These are phyloP conservation scores for Hypotaenidia okinawae DNA, from an alignment of 2,797 vertebrate species.

Conservation along the genomic window DNA sequence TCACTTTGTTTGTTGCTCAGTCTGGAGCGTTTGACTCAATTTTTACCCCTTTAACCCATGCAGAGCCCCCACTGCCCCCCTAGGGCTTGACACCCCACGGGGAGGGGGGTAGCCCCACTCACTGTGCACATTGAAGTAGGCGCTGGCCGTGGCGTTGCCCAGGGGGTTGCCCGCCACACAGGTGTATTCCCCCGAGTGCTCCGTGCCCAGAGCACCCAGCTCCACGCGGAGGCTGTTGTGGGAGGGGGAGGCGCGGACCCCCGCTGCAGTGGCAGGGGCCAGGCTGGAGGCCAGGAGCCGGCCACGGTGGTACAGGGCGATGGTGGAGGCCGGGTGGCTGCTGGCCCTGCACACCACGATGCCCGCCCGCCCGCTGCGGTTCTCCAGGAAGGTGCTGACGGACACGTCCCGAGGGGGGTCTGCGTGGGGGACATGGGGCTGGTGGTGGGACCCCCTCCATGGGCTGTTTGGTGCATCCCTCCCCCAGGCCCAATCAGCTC, in stretches of 20 bases:
- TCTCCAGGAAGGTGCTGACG: constrained; percentile 74
- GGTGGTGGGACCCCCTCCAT: accelerated
- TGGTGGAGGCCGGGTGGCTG: constrained; percentile 64
- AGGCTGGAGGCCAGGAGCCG: constrained; percentile 64
- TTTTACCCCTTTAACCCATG: background rate
- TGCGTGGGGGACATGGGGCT: background rate
- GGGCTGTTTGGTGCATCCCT: accelerated
- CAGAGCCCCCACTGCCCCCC: background rate
- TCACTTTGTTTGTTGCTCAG: accelerated
- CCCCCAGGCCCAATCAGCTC: accelerated
- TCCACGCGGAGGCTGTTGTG: constrained; percentile 71
- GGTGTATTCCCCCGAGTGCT: constrained; percentile 58
- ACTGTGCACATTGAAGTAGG: constrained; percentile 63
- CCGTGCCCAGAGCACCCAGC: background rate
- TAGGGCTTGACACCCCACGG: no score
- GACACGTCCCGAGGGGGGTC: constrained; percentile 65
- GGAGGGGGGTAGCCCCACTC: background rate
- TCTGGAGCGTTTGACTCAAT: background rate
- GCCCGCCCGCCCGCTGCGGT: constrained; percentile 34
- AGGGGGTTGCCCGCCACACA: constrained; percentile 70
- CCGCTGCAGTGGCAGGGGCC: accelerated
- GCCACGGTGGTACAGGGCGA: constrained; percentile 45
- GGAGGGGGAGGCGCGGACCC: background rate
- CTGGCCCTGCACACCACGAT: constrained; percentile 70
- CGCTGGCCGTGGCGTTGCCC: constrained; percentile 53